Percentiles rank a stretch among this genome's conserved stretches.
phyloP scores from a whole-genome alignment of 2,113 vertebrate species.

The Neotoma lepida region DNA sequence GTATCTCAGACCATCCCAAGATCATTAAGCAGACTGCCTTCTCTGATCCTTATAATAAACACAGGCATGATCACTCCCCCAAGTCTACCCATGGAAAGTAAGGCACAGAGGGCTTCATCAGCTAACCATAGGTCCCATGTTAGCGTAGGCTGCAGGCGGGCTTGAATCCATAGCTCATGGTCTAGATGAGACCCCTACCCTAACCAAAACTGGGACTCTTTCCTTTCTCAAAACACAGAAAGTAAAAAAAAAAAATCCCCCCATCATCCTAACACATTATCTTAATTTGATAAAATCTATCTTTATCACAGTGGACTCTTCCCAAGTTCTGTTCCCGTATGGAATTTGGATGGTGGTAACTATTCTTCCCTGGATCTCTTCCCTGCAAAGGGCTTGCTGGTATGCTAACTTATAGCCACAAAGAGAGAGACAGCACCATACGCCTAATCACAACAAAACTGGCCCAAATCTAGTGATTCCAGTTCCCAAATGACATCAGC shows the following conservation, averaged over 20 bases:
- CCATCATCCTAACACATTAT: neutral
- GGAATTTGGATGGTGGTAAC: neutral
- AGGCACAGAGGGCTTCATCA: neutral
- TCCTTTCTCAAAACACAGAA: neutral
- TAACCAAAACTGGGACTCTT: neutral
- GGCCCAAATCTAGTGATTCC: conserved; percentile 39
- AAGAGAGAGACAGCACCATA: neutral
- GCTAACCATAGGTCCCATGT: neutral
- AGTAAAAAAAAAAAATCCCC: neutral
- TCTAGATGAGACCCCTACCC: neutral
- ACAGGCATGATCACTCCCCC: neutral
- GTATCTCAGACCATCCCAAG: neutral
- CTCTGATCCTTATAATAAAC: neutral
- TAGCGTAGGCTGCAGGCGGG: neutral
- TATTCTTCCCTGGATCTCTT: neutral
- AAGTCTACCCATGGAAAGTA: neutral
- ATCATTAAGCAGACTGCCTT: neutral
- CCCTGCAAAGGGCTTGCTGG: neutral
- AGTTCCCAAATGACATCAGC: neutral
- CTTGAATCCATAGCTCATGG: neutral
- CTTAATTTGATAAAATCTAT: conserved; percentile 9
- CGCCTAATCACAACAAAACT: neutral
- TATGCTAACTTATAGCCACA: neutral
- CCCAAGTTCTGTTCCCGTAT: neutral
- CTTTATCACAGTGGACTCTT: neutral